phyloP scores from a whole-genome alignment of 1,140 invertebrate genomes.

The Drosophila ogumai region DNA sequence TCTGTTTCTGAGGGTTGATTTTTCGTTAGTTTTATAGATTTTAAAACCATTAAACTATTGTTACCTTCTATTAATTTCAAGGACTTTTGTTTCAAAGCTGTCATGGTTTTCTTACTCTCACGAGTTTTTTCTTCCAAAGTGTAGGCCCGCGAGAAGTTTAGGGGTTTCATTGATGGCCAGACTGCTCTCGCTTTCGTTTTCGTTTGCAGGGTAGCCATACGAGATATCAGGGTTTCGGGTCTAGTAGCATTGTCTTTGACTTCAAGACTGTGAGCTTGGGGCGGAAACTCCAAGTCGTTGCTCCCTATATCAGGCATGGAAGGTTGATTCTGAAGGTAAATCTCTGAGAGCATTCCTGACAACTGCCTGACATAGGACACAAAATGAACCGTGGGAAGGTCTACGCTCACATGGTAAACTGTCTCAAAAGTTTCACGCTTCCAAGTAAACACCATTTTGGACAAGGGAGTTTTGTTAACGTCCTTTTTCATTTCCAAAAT shows the following conservation, averaged over 20 bases:
- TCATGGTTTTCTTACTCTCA: not conserved
- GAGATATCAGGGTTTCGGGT: no score
- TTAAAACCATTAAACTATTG: not conserved
- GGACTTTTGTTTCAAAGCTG: not conserved
- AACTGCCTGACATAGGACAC: conserved; percentile 13
- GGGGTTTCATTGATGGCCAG: not conserved
- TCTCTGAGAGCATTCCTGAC: not conserved
- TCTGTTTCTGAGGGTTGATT: not conserved
- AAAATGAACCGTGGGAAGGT: conserved; percentile 8
- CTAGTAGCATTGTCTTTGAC: no score
- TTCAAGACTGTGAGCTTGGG: not conserved
- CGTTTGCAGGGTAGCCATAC: not conserved
- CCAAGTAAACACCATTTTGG: not conserved
- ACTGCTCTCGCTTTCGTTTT: not conserved
- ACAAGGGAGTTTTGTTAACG: no score
- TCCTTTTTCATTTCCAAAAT: not conserved
- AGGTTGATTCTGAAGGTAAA: not conserved
- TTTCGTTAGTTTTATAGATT: not conserved
- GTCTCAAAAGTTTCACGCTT: not conserved
- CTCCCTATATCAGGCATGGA: conserved; percentile 22
- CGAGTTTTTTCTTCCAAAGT: not conserved
- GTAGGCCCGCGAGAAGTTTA: not conserved
- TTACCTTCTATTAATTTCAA: not conserved
- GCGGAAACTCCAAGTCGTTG: not conserved
- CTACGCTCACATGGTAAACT: conserved; percentile 16